Conservation (phyloP, 2,113 vertebrate genomes). For the Gallinago jamesoni region DNA sequence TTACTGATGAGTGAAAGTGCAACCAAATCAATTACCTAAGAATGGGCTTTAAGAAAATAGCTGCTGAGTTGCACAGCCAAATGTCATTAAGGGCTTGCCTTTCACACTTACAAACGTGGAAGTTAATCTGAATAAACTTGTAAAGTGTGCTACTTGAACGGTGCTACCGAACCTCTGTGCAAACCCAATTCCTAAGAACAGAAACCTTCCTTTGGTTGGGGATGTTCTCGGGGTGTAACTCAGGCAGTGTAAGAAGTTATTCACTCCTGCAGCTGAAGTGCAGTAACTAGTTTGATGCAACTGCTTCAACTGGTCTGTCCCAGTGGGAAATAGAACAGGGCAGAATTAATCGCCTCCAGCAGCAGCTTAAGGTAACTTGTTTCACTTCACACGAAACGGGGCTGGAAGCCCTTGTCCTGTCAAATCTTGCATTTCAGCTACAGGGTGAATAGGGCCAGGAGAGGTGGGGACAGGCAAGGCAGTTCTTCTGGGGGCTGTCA, state of each 20-base stretch:
- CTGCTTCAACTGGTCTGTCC: background rate
- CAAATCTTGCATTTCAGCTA: background rate
- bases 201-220: background rate
- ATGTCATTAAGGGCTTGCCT: background rate
- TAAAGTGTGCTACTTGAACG: background rate
- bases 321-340: background rate
- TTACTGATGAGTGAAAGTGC: constrained; percentile 26
- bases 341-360: background rate
- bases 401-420: background rate
- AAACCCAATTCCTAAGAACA: background rate
- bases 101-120: background rate
- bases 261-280: background rate
- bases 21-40: background rate
- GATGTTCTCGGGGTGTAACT: background rate
- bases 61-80: background rate
- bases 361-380: background rate
- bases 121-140: background rate
- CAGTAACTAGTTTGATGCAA: background rate
- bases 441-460: background rate
- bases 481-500: background rate
- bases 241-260: background rate
- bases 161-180: background rate
- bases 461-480: background rate
- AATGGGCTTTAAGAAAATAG: background rate
- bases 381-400: background rate